These are phyloP conservation scores for Chesias legatella DNA, from an alignment of 2,888 invertebrate genomes.

Conservation along the genomic window DNA sequence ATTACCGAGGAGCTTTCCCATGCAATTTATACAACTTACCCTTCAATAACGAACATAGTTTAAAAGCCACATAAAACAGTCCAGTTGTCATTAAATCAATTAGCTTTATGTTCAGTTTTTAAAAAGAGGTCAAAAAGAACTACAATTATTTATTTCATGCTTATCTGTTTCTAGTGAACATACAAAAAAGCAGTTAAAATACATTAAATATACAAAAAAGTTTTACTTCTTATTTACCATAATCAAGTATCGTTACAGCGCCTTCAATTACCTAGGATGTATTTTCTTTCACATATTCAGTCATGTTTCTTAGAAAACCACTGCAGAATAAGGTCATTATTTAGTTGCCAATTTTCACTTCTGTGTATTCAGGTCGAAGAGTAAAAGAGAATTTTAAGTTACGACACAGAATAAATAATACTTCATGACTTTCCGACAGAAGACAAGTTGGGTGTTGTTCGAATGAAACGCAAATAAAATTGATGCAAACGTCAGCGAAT, in stretches of 20 bases:
- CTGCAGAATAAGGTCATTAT: conserved; percentile 33
- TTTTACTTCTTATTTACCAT: too few relatives aligned
- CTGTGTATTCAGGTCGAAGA: conserved; percentile 68
- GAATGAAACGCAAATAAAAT: too few relatives aligned
- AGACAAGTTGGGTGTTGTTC: too few relatives aligned
- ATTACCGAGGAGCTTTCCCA: conserved; percentile 12
- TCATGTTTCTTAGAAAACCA: conserved; percentile 36
- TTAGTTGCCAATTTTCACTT: conserved; percentile 67
- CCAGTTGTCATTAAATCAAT: conserved; percentile 14
- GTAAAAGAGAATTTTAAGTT: conserved; percentile 39
- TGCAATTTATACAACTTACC: conserved; percentile 33
- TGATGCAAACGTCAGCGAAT: too few relatives aligned
- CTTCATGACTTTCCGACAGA: background rate
- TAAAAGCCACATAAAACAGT: conserved; percentile 25
- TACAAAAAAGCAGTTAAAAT: too few relatives aligned
- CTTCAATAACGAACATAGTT: conserved; percentile 32
- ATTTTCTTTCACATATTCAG: conserved; percentile 35
- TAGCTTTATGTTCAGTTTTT: conserved; percentile 10
- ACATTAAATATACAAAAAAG: too few relatives aligned
- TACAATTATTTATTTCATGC: too few relatives aligned
- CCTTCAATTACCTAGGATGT: too few relatives aligned
- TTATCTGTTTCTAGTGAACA: too few relatives aligned
- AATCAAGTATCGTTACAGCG: too few relatives aligned
- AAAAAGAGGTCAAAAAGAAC: background rate
- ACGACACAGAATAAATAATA: conserved; percentile 38